These are phyloP conservation scores for Dascillus cervinus DNA, from an alignment of 2,888 invertebrate genomes.

Conservation along the genomic window DNA sequence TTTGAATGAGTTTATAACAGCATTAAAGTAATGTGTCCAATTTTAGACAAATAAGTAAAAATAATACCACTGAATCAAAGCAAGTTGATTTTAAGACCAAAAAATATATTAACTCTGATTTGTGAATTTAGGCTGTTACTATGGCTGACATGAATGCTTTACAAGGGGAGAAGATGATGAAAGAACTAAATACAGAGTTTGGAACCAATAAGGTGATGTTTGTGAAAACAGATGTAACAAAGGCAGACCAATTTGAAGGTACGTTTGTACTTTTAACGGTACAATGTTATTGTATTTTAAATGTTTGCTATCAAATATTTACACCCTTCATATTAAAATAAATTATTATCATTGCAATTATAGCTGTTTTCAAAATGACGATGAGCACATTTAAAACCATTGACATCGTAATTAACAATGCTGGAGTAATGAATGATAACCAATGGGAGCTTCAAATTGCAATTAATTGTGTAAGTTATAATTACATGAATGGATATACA, in stretches of 20 bases:
- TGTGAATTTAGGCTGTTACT: conserved; percentile 25
- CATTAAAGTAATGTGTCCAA: too few species aligned
- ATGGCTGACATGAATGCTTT: conserved; percentile 27
- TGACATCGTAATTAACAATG: conserved; percentile 62
- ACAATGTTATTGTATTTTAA: too few species aligned
- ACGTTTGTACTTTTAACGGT: conserved; percentile 13
- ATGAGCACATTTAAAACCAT: conserved; percentile 35
- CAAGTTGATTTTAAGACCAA: too few species aligned
- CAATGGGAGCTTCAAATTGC: conserved; percentile 68
- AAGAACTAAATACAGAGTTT: conserved; percentile 53
- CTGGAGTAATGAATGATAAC: conserved; percentile 69
- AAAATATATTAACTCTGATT: conserved; percentile 2
- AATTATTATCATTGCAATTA: too few species aligned
- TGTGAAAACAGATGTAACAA: conserved; percentile 64
- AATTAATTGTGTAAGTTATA: conserved; percentile 39
- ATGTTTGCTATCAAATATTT: too few species aligned
- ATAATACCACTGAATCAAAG: too few species aligned
- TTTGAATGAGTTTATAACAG: too few species aligned
- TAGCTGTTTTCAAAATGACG: conserved; percentile 38
- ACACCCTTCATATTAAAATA: too few species aligned
- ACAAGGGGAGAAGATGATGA: conserved; percentile 53
- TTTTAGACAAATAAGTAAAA: too few species aligned
- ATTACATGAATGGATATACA: too few species aligned
- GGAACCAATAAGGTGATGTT: conserved; percentile 61
- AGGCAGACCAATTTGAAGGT: conserved; percentile 67